phyloP scores from a whole-genome alignment of 2,113 vertebrate species.

The Pedetes capensis region DNA sequence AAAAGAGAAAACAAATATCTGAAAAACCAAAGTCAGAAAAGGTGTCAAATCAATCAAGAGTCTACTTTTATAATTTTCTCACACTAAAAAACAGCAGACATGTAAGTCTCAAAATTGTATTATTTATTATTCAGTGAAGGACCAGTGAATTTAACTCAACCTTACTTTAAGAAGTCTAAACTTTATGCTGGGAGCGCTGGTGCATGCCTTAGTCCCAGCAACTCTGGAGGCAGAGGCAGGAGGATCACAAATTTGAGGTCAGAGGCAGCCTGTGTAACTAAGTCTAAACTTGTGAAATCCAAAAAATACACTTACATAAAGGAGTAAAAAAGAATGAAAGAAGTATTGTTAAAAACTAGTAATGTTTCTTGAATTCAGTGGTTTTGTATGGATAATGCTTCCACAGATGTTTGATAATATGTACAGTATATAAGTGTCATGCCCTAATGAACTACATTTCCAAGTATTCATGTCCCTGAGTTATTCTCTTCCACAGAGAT shows the following conservation, averaged over 20 bases:
- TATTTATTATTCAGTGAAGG: not conserved
- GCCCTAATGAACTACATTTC: not conserved
- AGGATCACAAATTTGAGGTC: too few species aligned
- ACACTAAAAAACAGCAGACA: not conserved
- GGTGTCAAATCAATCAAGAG: not conserved
- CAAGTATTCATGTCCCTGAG: not conserved
- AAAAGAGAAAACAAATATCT: constrained; percentile 42
- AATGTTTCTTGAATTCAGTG: not conserved
- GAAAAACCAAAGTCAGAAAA: constrained; percentile 43
- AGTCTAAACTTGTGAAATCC: not conserved
- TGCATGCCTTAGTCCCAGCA: too few species aligned
- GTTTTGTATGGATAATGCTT: not conserved
- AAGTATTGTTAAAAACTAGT: not conserved
- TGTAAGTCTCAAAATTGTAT: not conserved
- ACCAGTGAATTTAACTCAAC: not conserved
- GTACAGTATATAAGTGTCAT: not conserved
- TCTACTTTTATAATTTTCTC: constrained; percentile 4
- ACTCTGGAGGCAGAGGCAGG: too few species aligned
- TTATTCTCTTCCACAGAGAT: not conserved
- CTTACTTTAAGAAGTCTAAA: not conserved
- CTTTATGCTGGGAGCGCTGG: too few species aligned
- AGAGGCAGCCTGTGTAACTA: too few species aligned
- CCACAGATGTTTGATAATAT: not conserved
- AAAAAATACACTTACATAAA: not conserved
- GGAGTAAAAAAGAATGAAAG: not conserved